These are phyloP conservation scores for Microctenopoma stevenorrisi DNA, from an alignment of 2,797 vertebrate genomes.

Conservation along the genomic window DNA sequence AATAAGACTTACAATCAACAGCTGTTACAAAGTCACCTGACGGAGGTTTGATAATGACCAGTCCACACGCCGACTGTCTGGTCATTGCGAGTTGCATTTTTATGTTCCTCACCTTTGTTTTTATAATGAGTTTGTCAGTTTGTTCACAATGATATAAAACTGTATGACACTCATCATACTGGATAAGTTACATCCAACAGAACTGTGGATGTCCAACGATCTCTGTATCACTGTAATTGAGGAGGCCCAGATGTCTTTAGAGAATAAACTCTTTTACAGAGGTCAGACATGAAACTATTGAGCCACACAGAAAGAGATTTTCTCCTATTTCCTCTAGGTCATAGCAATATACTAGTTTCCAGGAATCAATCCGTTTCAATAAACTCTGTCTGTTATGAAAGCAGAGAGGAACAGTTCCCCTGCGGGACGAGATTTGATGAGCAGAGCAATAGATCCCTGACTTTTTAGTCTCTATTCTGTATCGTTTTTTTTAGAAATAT, in stretches of 20 bases:
- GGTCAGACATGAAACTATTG: neutral
- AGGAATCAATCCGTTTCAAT: neutral
- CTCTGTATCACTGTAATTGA: too few relatives aligned
- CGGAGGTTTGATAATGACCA: too few relatives aligned
- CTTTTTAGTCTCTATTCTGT: neutral
- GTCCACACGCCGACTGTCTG: too few relatives aligned
- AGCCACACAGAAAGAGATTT: neutral
- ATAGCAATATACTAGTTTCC: slow-evolving; percentile 3
- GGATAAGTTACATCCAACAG: too few relatives aligned
- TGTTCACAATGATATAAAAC: too few relatives aligned
- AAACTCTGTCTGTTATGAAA: neutral
- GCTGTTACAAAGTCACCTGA: too few relatives aligned
- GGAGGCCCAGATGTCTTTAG: neutral
- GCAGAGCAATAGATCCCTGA: neutral
- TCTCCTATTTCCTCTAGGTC: neutral
- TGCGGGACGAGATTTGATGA: neutral
- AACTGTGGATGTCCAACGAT: too few relatives aligned
- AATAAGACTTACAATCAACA: too few relatives aligned
- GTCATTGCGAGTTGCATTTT: too few relatives aligned
- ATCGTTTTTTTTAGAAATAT: neutral
- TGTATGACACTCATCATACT: too few relatives aligned
- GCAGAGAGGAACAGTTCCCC: neutral
- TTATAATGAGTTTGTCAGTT: too few relatives aligned
- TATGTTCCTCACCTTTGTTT: too few relatives aligned
- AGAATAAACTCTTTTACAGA: neutral